Percentiles rank a stretch among this genome's conserved stretches.
Conservation (phyloP, 2,888 invertebrate genomes). For the Drosophila eohydei region DNA sequence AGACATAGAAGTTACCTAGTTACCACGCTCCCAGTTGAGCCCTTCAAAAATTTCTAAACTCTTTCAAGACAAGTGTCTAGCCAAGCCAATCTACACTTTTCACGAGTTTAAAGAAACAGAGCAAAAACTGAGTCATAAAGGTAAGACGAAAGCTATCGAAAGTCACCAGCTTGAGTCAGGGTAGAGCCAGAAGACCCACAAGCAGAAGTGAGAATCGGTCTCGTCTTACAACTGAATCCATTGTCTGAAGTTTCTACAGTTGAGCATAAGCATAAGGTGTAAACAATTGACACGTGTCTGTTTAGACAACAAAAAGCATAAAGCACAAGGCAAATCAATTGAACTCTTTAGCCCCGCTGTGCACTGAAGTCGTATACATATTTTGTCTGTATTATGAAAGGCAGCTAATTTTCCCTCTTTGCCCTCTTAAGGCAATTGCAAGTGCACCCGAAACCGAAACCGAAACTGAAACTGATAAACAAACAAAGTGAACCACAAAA, state of each 20-base stretch:
- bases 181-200: slow-evolving; percentile 66
- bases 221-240: slow-evolving; percentile 44
- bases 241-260: slow-evolving; percentile 33
- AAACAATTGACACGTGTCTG: slow-evolving; percentile 60
- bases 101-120: slow-evolving; percentile 2
- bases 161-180: slow-evolving; percentile 43
- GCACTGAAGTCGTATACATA: slow-evolving; percentile 8
- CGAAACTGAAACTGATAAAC: slow-evolving; percentile 8
- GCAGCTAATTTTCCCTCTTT: slow-evolving; percentile 15
- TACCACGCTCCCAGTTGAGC: not conserved
- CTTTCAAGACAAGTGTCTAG: not conserved
- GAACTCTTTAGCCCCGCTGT: slow-evolving; percentile 33
- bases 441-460: slow-evolving; percentile 48
- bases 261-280: slow-evolving; percentile 29
- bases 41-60: not conserved
- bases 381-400: slow-evolving; percentile 1
- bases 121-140: slow-evolving; percentile 15
- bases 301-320: slow-evolving; percentile 10
- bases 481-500: not conserved
- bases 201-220: slow-evolving; percentile 50
- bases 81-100: not conserved
- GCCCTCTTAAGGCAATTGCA: slow-evolving; percentile 28
- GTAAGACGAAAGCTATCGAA: slow-evolving; percentile 49
- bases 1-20: not conserved
- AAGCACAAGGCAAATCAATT: slow-evolving; percentile 47